These are phyloP conservation scores for Sarotherodon lohbergeri DNA, from an alignment of 2,113 vertebrate genomes.

Conservation along the genomic window DNA sequence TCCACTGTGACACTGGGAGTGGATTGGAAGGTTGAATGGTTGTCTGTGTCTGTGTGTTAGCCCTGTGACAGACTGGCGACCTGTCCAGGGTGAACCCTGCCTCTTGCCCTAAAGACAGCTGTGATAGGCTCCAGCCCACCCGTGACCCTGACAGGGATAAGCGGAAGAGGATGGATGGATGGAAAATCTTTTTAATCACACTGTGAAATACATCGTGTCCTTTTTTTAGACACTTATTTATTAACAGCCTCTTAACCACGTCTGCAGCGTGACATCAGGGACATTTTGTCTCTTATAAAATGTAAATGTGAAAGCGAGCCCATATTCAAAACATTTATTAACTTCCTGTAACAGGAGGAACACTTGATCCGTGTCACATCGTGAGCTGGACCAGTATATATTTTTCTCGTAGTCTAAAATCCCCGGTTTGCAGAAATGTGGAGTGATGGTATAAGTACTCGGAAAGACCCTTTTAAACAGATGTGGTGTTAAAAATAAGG, in stretches of 20 bases:
- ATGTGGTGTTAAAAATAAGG: background rate
- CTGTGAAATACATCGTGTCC: background rate
- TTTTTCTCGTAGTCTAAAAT: background rate
- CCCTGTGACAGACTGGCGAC: fast-evolving
- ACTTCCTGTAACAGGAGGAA: background rate
- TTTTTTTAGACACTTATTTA: background rate
- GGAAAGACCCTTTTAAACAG: background rate
- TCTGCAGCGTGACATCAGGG: fast-evolving
- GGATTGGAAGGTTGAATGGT: background rate
- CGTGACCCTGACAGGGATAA: fast-evolving
- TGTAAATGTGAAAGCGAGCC: background rate
- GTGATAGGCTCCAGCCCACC: background rate
- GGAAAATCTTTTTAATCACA: background rate
- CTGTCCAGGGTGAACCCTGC: background rate
- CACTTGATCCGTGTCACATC: background rate
- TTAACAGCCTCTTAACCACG: background rate
- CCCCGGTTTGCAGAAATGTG: background rate
- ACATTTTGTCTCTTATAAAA: background rate
- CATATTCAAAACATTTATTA: background rate
- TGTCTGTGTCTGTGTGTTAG: background rate
- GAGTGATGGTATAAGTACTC: background rate
- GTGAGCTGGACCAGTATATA: background rate
- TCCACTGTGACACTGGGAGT: background rate
- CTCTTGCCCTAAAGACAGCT: background rate
- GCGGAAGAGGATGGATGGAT: background rate